A percentile compares a stretch with the other conserved stretches of the same genome.
phyloP scores from a whole-genome alignment of 2,797 vertebrate genomes.

The Caiman crocodilus region DNA sequence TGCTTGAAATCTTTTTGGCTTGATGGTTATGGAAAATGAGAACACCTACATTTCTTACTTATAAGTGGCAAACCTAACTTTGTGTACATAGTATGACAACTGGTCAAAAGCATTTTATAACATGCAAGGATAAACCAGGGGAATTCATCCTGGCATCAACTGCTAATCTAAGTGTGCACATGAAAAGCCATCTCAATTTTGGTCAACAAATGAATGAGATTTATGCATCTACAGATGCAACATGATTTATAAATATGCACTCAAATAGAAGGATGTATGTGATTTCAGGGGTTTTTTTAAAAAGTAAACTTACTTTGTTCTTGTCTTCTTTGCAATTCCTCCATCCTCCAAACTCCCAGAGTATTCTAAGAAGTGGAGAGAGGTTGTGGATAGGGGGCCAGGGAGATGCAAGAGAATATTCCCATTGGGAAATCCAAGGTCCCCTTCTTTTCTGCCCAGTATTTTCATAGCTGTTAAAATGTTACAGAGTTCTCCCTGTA shows the following conservation, averaged over 20 bases:
- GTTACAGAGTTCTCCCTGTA: neutral
- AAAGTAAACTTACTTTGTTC: neutral
- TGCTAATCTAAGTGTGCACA: constrained; percentile 67
- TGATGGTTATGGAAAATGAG: constrained; percentile 47
- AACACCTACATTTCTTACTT: neutral
- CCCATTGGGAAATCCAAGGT: neutral
- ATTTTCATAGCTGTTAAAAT: neutral
- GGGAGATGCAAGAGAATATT: neutral
- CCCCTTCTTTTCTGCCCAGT: too few relatives aligned
- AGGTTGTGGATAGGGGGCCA: neutral
- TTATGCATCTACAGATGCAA: too few relatives aligned
- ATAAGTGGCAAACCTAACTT: constrained; percentile 19
- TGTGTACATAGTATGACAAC: constrained; percentile 10
- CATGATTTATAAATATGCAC: too few relatives aligned
- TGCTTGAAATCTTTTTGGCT: constrained; percentile 48
- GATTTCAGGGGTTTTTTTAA: neutral
- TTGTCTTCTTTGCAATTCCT: neutral
- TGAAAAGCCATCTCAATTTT: too few relatives aligned
- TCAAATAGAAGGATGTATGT: neutral
- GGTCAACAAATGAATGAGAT: too few relatives aligned
- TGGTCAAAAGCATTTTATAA: constrained; percentile 63
- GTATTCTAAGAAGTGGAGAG: neutral
- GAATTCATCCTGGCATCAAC: constrained; percentile 67
- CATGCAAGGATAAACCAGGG: constrained; percentile 63
- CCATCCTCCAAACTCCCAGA: neutral